phyloP scores from a whole-genome alignment of 1,140 invertebrate species.

The Zeugodacus cucurbitae region DNA sequence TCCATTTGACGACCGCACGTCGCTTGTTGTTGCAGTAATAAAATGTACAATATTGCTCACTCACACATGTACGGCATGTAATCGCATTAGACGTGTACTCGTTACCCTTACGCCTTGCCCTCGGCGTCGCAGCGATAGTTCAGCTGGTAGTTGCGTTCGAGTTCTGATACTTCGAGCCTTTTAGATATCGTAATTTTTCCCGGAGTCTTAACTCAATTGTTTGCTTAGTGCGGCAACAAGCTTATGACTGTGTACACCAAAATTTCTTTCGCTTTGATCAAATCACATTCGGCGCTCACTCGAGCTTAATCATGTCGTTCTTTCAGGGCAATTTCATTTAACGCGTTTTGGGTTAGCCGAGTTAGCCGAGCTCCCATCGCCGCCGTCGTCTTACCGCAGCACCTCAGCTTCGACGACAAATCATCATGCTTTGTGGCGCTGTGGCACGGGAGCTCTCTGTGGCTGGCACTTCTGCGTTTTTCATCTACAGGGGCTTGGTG shows the following conservation, averaged over 20 bases:
- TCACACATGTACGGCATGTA: background rate
- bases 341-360: conserved; percentile 37
- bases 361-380: background rate
- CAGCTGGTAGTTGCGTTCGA: background rate
- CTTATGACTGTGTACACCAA: background rate
- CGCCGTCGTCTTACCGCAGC: background rate
- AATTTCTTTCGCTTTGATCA: conserved; percentile 27
- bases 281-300: conserved; percentile 24
- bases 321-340: conserved; percentile 45
- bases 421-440: background rate
- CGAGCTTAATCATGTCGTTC: conserved; percentile 34
- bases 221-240: background rate
- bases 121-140: background rate
- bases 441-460: background rate
- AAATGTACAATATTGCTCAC: conserved; percentile 6
- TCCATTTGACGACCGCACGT: background rate
- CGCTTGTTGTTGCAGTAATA: background rate
- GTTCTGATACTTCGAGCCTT: background rate
- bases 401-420: background rate
- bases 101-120: background rate
- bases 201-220: background rate
- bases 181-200: background rate
- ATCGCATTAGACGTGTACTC: conserved; percentile 8
- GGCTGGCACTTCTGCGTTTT: background rate
- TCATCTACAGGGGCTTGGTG: background rate